Conservation (phyloP, 2,888 invertebrate species). For the Zaprionus bogoriensis region DNA sequence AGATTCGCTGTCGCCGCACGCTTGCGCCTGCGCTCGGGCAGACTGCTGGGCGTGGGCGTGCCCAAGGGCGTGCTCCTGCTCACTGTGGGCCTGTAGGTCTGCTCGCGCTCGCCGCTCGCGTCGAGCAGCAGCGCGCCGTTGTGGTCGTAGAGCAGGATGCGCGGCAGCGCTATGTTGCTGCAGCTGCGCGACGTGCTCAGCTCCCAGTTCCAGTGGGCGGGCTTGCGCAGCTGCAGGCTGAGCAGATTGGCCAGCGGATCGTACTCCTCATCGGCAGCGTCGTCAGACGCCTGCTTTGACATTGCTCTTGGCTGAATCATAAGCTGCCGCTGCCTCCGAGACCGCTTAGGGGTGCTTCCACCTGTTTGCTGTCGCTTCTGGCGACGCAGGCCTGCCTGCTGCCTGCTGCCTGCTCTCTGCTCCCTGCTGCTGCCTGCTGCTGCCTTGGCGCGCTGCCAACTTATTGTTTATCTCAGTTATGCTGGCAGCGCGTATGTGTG, state of each 20-base stretch:
- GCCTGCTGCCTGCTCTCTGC: not conserved
- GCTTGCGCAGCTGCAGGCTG: constrained; percentile 84
- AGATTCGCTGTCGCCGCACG: constrained; percentile 62
- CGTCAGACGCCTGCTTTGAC: constrained; percentile 52
- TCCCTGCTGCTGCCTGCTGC: constrained; percentile 15
- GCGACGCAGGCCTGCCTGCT: not conserved
- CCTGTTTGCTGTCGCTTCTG: constrained; percentile 63
- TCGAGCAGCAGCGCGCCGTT: constrained; percentile 84
- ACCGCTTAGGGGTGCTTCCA: too few relatives aligned
- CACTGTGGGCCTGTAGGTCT: constrained; percentile 53
- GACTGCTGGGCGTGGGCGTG: too few relatives aligned
- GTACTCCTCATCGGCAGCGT: not conserved
- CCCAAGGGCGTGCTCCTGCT: not conserved
- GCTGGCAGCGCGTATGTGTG: constrained; percentile 6
- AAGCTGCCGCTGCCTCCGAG: constrained; percentile 19
- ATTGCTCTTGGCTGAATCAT: constrained; percentile 55
- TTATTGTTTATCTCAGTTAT: constrained; percentile 66
- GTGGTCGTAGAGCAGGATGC: constrained; percentile 84
- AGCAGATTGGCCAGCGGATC: constrained; percentile 82
- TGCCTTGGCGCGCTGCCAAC: constrained; percentile 56
- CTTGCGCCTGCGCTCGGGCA: constrained; percentile 20
- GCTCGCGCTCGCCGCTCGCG: constrained; percentile 75
- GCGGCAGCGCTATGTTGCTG: constrained; percentile 84
- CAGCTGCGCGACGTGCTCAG: constrained; percentile 85
- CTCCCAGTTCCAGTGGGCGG: constrained; percentile 85